These are phyloP conservation scores for Cheilosia pagana DNA, from an alignment of 2,888 invertebrate species.

Conservation along the genomic window DNA sequence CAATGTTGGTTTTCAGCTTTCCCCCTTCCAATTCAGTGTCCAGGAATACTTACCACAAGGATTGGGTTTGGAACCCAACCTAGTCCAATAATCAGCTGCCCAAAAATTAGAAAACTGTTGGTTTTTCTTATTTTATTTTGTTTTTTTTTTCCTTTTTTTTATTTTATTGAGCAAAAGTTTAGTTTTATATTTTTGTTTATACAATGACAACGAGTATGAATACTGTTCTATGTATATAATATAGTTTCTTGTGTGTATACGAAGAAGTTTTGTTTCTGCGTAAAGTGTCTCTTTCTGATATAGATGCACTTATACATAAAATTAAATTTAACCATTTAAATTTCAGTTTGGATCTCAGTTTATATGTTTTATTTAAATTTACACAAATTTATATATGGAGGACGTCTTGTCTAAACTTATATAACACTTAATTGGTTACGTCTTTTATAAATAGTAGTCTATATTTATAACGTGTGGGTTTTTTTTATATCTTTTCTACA, in stretches of 20 bases:
- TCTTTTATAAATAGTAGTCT: slow-evolving; percentile 63
- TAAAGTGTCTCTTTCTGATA: slow-evolving; percentile 46
- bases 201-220: slow-evolving; percentile 71
- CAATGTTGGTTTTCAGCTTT: slow-evolving; percentile 12
- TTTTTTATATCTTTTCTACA: slow-evolving; percentile 28
- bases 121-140: slow-evolving; percentile 23
- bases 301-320: slow-evolving; percentile 1
- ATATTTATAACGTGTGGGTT: slow-evolving; percentile 43
- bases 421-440: slow-evolving; percentile 36
- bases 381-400: slow-evolving; percentile 27
- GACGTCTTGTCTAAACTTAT: slow-evolving; percentile 69
- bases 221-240: slow-evolving; percentile 64
- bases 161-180: slow-evolving; percentile 65
- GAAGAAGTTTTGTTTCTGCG: slow-evolving; percentile 30
- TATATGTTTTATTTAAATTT: slow-evolving; percentile 16
- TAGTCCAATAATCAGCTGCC: no score
- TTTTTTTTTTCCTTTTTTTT: slow-evolving; percentile 22
- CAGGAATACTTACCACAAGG: no score
- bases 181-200: slow-evolving; percentile 55
- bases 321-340: slow-evolving; percentile 4
- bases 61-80: no score
- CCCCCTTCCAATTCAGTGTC: slow-evolving; percentile 9
- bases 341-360: slow-evolving; percentile 9
- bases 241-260: slow-evolving; percentile 53
- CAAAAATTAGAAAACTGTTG: slow-evolving; percentile 23